Evolutionary conservation across 2,797 vertebrate genomes (phyloP).

Genomic region (Euphonia xanthogaster): DNA sequence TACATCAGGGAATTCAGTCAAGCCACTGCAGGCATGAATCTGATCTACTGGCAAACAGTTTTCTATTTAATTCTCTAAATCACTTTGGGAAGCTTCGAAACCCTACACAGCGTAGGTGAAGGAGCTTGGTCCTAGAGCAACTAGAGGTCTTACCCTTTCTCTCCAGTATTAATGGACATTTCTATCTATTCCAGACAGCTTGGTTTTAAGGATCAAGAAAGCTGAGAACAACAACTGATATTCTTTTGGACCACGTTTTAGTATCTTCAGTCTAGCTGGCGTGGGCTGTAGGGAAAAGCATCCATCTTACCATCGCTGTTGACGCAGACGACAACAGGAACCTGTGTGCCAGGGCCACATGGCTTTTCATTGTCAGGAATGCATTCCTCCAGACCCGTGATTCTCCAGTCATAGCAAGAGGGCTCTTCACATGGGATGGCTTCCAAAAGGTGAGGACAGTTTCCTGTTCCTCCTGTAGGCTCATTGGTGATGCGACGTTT

Average conservation of each 20-base stretch:
- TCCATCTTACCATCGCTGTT: slow-evolving; percentile 87
- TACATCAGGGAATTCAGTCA: slow-evolving; percentile 42
- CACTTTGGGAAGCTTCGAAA: background rate
- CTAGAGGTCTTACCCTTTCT: background rate
- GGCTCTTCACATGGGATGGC: slow-evolving; percentile 95
- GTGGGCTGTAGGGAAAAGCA: background rate
- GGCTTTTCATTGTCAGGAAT: slow-evolving; percentile 81
- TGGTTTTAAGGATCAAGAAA: background rate
- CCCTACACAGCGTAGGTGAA: background rate
- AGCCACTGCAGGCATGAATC: background rate
- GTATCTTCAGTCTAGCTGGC: background rate
- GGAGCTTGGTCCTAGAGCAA: background rate
- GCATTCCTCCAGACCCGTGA: slow-evolving; percentile 83
- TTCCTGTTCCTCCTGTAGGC: slow-evolving; percentile 85
- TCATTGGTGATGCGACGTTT: slow-evolving; percentile 85
- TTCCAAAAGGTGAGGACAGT: slow-evolving; percentile 93
- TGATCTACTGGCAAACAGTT: background rate
- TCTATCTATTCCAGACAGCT: background rate
- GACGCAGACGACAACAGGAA: slow-evolving; percentile 82
- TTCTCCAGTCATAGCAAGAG: slow-evolving; percentile 87
- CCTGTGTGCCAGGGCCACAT: slow-evolving; percentile 87
- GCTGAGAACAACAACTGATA: background rate
- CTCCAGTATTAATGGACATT: background rate
- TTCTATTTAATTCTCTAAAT: background rate
- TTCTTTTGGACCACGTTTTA: background rate